Conservation (phyloP, 1,140 invertebrate species). For the Formica selysi region DNA sequence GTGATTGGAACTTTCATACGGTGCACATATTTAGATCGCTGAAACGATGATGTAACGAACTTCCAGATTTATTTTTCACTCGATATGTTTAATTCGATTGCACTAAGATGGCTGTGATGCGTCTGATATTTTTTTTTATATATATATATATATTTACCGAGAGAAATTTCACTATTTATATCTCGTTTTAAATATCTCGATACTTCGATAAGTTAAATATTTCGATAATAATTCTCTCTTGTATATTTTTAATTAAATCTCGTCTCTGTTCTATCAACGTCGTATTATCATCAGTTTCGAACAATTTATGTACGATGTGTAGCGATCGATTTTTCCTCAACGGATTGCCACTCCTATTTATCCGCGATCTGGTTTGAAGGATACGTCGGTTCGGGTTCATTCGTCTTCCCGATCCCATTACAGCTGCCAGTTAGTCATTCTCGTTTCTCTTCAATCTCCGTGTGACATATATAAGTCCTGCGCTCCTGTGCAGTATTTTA, state of each 20-base stretch:
- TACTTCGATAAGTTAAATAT: constrained; percentile 2
- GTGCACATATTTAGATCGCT: too few species aligned
- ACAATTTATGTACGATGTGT: not conserved
- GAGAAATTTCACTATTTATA: too few species aligned
- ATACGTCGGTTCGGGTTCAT: constrained; percentile 42
- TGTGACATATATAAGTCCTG: constrained; percentile 31
- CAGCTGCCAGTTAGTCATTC: constrained; percentile 53
- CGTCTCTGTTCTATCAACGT: not conserved
- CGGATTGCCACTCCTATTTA: constrained; percentile 42
- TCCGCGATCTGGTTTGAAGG: constrained; percentile 45
- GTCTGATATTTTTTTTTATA: too few species aligned
- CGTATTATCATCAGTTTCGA: not conserved
- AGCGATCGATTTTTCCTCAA: constrained; percentile 42
- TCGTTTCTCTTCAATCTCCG: constrained; percentile 51
- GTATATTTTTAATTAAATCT: not conserved
- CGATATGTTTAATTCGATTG: too few species aligned
- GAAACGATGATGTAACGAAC: too few species aligned
- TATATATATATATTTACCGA: too few species aligned
- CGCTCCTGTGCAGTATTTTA: constrained; percentile 32
- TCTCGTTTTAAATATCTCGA: too few species aligned
- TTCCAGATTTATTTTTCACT: too few species aligned
- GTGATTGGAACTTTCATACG: not conserved
- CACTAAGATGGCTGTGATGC: too few species aligned
- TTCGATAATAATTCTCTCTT: not conserved
- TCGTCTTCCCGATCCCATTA: constrained; percentile 59